A percentile compares a stretch with the other conserved stretches of the same genome.
These are phyloP conservation scores for Alaudala cheleensis DNA, from an alignment of 2,113 vertebrate genomes.

Conservation along the genomic window DNA sequence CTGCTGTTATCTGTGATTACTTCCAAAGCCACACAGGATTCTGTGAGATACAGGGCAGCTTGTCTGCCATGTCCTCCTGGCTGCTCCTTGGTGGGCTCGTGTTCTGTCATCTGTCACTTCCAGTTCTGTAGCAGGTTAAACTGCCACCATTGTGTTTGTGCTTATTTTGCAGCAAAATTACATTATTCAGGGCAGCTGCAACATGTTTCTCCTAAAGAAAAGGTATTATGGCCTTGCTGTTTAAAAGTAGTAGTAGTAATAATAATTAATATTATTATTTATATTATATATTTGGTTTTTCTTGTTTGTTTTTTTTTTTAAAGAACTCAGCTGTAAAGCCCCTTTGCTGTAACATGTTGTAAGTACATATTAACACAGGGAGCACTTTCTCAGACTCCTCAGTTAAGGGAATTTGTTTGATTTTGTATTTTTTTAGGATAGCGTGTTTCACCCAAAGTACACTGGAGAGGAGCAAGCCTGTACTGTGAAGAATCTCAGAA, in stretches of 20 bases:
- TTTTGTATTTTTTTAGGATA: conserved; percentile 79
- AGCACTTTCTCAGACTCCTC: neutral
- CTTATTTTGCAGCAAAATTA: neutral
- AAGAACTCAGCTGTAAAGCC: neutral
- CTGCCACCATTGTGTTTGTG: accelerated
- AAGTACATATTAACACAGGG: neutral
- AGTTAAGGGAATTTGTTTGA: neutral
- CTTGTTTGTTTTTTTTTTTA: neutral
- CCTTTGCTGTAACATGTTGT: neutral
- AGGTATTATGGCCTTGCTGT: neutral
- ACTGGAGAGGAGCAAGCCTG: conserved; percentile 95
- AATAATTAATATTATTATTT: neutral
- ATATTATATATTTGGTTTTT: neutral
- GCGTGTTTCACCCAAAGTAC: conserved; percentile 94
- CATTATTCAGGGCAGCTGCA: neutral
- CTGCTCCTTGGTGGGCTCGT: neutral
- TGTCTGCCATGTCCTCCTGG: neutral
- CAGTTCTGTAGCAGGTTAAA: neutral
- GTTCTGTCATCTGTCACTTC: neutral
- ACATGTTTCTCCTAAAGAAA: neutral
- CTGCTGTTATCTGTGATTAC: neutral
- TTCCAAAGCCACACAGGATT: neutral
- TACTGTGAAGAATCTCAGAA: conserved; percentile 96
- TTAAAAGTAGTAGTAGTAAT: neutral
- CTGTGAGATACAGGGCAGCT: neutral